Evolutionary conservation across 2,888 invertebrate genomes (phyloP), one percentile per base, ranked within the genome.

Genomic region (Polia nebulosa): DNA sequence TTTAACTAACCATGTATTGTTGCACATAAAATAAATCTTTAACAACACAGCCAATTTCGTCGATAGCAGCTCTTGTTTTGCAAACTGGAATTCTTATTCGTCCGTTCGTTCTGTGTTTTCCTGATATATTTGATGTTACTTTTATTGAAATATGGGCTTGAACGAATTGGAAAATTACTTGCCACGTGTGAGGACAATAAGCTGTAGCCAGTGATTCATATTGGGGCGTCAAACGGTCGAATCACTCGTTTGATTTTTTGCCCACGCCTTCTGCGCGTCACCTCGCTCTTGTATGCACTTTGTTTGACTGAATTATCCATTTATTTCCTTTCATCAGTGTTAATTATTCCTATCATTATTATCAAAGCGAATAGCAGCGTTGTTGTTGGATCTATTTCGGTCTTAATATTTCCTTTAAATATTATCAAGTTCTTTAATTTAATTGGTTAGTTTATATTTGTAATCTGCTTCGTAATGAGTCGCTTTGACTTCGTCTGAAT

Each of bases 191-290:
- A 47, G 64, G 62, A 71, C 69, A 78, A 75, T 80, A 73, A 71
- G 17, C 49, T 67, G 32, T 60, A 53, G 52, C 56, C 57, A 63
- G 61, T 91, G 90, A 92, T 85, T 92, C 92, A 92, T 85, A 77
- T 84, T 69, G 58, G 77, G 74, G 63, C 72, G 64, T 60, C 66
- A 67, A 73, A 70, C 66, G 68, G 74, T 68, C 73, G 57, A 71
- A 59, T 66, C 83, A 78, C 79, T 72, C 83, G 13, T 69, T 87
- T 87, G 78, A 76, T 76, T 82, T 80, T 81, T 67, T 79, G 63
- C 91, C 92, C 85, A 92, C 93, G 89, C 89, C 72, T 88, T 88
- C 61, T 89, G 81, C 90, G 87, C 85, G 82, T 84, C 82, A 66
- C 67, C 63, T 79, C 60, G 62, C 59, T 29, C 62, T 68, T 55